phyloP scores from a whole-genome alignment of 2,113 vertebrate genomes.

The Himantopus leucocephalus region DNA sequence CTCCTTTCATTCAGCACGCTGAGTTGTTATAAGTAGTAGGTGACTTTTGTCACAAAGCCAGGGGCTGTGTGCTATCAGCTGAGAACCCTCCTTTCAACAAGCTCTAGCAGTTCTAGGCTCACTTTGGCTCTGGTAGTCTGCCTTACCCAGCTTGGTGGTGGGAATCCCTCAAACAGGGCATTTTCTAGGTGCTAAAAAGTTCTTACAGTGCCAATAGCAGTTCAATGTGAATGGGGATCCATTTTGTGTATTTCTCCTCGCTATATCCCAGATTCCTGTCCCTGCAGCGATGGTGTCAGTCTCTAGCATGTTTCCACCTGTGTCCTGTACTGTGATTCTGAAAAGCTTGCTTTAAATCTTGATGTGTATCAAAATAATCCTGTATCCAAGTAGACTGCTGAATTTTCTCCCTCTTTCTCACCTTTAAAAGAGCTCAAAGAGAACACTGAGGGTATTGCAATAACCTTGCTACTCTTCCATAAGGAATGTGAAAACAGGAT shows the following conservation, averaged over 20 bases:
- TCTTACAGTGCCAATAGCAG: not conserved
- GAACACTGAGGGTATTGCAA: not conserved
- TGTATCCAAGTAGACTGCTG: not conserved
- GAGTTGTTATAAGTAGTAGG: too few species aligned
- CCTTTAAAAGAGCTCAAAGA: not conserved
- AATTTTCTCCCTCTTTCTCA: not conserved
- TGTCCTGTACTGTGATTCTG: not conserved
- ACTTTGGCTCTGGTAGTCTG: not conserved
- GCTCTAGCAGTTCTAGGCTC: not conserved
- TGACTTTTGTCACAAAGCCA: not conserved
- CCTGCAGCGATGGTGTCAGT: not conserved
- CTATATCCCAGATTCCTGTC: accelerated
- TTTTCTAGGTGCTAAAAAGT: not conserved
- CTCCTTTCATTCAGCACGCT: accelerated
- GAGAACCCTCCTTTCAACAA: not conserved
- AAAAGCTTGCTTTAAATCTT: not conserved
- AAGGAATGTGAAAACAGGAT: not conserved
- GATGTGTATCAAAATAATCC: not conserved
- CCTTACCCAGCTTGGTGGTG: accelerated
- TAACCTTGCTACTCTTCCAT: not conserved
- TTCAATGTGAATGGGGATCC: not conserved
- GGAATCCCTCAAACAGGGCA: not conserved
- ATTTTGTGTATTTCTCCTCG: not conserved
- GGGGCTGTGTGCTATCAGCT: not conserved
- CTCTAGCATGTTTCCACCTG: not conserved